phyloP scores from a whole-genome alignment of 1,140 invertebrate species.

The Meloidogyne exigua region DNA sequence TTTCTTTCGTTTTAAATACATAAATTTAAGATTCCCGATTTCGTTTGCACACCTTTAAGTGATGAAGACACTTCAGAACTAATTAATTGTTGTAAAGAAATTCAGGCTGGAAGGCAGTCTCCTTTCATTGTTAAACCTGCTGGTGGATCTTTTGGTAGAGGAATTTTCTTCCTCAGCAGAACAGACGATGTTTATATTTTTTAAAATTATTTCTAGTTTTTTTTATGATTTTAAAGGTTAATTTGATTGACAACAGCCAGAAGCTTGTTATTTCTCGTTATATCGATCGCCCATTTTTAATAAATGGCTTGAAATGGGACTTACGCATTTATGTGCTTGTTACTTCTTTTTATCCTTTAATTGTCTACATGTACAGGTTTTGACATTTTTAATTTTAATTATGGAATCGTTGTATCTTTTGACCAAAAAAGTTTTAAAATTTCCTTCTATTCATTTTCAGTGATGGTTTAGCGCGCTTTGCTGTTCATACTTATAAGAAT shows the following conservation, averaged over 20 bases:
- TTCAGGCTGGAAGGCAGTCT: constrained; percentile 15
- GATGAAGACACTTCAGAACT: constrained; percentile 26
- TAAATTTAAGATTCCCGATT: constrained; percentile 58
- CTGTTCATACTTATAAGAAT: constrained; percentile 71
- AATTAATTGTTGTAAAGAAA: constrained; percentile 22
- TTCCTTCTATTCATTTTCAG: constrained; percentile 65
- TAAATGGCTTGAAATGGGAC: constrained; percentile 94
- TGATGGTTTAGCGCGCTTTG: constrained; percentile 88
- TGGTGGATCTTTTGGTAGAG: constrained; percentile 50
- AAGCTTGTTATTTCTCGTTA: constrained; percentile 71
- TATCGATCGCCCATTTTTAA: constrained; percentile 83
- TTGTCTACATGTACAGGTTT: constrained; percentile 74
- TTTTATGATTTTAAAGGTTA: constrained; percentile 35
- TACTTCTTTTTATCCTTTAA: constrained; percentile 86
- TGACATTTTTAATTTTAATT: constrained; percentile 62
- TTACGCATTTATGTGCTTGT: constrained; percentile 88
- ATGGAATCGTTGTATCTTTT: too few relatives aligned
- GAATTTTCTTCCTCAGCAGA: constrained; percentile 46
- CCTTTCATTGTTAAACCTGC: constrained; percentile 59
- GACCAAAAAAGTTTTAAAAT: too few relatives aligned
- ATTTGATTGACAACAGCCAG: constrained; percentile 42
- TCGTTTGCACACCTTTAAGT: constrained; percentile 52
- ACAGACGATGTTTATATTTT: constrained; percentile 33
- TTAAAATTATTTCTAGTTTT: constrained; percentile 1
- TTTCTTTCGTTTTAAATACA: constrained; percentile 3